phyloP scores from a whole-genome alignment of 1,140 invertebrate genomes.

The Listronotus bonariensis region DNA sequence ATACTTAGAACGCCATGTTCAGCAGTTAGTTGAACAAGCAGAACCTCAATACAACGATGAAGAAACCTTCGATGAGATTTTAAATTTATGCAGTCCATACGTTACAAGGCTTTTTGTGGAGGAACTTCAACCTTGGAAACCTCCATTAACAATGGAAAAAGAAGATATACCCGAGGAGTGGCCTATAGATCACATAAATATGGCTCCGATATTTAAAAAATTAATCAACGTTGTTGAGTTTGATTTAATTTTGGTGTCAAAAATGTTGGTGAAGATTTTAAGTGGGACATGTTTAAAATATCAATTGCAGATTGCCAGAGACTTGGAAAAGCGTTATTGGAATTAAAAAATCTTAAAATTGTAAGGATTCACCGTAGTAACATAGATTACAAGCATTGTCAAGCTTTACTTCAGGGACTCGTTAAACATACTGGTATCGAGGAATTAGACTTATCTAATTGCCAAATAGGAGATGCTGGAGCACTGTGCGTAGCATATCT shows the following conservation, averaged over 20 bases:
- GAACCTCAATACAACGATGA: slow-evolving; percentile 53
- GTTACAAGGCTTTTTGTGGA: slow-evolving; percentile 47
- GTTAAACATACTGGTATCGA: slow-evolving; percentile 46
- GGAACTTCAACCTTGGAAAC: slow-evolving; percentile 51
- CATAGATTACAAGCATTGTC: slow-evolving; percentile 47
- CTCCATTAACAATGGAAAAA: slow-evolving; percentile 46
- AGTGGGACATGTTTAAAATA: slow-evolving; percentile 51
- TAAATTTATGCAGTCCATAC: slow-evolving; percentile 45
- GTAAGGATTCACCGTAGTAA: slow-evolving; percentile 47
- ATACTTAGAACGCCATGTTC: slow-evolving; percentile 51
- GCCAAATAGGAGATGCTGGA: slow-evolving; percentile 50
- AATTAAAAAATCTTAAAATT: slow-evolving; percentile 45
- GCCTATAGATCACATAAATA: slow-evolving; percentile 52
- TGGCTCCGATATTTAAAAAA: slow-evolving; percentile 46
- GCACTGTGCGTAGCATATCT: slow-evolving; percentile 52
- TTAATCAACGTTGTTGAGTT: slow-evolving; percentile 46
- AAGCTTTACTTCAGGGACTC: slow-evolving; percentile 48
- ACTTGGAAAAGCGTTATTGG: slow-evolving; percentile 46
- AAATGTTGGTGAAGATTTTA: slow-evolving; percentile 44
- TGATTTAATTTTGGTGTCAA: slow-evolving; percentile 47
- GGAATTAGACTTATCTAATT: slow-evolving; percentile 53
- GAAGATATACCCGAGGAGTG: slow-evolving; percentile 51
- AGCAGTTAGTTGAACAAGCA: slow-evolving; percentile 50
- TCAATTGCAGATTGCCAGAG: slow-evolving; percentile 45
- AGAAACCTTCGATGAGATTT: slow-evolving; percentile 48